Evolutionary conservation across 1,140 invertebrate species (phyloP).

Genomic region (Piezodorus guildinii): DNA sequence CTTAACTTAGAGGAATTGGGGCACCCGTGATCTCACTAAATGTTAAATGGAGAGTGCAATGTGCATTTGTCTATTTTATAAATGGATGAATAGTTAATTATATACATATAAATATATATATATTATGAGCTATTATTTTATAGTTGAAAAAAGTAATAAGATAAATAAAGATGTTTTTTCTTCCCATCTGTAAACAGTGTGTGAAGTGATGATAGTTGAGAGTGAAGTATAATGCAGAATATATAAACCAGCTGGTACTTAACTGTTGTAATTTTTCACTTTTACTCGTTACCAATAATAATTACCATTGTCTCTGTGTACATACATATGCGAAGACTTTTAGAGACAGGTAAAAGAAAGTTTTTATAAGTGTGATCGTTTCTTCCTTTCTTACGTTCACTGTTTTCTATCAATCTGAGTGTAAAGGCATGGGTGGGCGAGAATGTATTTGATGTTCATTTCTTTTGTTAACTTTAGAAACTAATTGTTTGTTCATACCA

Average conservation of each 20-base stretch:
- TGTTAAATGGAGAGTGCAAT: constrained; percentile 21
- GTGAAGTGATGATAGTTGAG: not conserved
- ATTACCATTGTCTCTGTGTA: constrained; percentile 26
- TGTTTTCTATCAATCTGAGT: constrained; percentile 18
- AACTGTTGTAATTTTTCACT: constrained; percentile 26
- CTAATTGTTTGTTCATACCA: constrained; percentile 21
- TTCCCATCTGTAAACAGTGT: constrained; percentile 18
- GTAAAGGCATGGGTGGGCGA: constrained; percentile 22
- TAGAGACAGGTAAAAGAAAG: constrained; percentile 16
- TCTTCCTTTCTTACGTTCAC: constrained; percentile 6
- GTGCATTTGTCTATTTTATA: constrained; percentile 24
- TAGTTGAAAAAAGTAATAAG: constrained; percentile 5
- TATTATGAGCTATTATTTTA: constrained; percentile 18
- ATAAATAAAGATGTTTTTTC: constrained; percentile 18
- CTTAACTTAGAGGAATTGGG: constrained; percentile 11
- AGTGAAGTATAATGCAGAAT: not conserved
- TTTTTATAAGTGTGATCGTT: constrained; percentile 20
- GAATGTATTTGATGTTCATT: constrained; percentile 20
- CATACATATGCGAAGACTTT: constrained; percentile 21
- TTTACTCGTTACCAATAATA: constrained; percentile 25
- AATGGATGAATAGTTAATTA: constrained; percentile 22
- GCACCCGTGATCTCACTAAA: constrained; percentile 20
- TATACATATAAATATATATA: constrained; percentile 17
- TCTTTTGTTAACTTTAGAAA: constrained; percentile 15
- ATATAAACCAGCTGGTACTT: constrained; percentile 23